Evolutionary conservation across 2,888 invertebrate species (phyloP), one percentile per base, ranked within the genome.

Genomic region (Acleris sparsana): DNA sequence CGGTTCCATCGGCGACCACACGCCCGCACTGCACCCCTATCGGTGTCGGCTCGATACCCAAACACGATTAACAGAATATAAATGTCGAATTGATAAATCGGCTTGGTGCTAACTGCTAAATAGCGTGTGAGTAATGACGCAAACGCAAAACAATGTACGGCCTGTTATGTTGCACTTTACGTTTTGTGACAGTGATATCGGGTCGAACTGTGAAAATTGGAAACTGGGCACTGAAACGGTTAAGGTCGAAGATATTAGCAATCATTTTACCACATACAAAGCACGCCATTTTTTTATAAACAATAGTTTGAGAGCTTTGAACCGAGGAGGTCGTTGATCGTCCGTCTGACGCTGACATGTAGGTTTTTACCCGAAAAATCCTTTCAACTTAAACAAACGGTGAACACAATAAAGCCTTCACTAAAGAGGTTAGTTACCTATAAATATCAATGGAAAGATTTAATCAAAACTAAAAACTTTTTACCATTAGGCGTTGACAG

Each of bases 11-110:
- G 29, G n/a, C 52, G 39, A 66, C 66, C 66, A 25, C 66, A 62
- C 44, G 51, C 62, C 56, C 56, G 52, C 48, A 66, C 52, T 57
- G 62, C 58, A 63, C 57, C 62, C 71, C 69, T 72, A 74, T 74
- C 72, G 72, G 70, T 61, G 53, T 61, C 65, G 62, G 61, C 69
- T 77, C 75, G 74, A 78, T 76, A 76, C 74, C 74, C 75, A 84
- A 87, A 85, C 82, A 83, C 86, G 83, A 87, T 88, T 89, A 89
- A 85, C 87, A 83, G 86, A 87, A 87, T 89, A 88, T 87, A 88
- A 89, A 88, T 88, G 87, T 90, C 85, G 82, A 83, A 85, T 88
- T 87, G 90, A 91, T 89, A 87, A 87, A 89, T 89, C 87, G 87
- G 81, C 78, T 71, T 74, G 78, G 71, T 79, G 82, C 83, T 91